A percentile compares a stretch with the other conserved stretches of the same genome.
phyloP scores from a whole-genome alignment of 2,113 vertebrate species.

The Phodopus roborovskii region DNA sequence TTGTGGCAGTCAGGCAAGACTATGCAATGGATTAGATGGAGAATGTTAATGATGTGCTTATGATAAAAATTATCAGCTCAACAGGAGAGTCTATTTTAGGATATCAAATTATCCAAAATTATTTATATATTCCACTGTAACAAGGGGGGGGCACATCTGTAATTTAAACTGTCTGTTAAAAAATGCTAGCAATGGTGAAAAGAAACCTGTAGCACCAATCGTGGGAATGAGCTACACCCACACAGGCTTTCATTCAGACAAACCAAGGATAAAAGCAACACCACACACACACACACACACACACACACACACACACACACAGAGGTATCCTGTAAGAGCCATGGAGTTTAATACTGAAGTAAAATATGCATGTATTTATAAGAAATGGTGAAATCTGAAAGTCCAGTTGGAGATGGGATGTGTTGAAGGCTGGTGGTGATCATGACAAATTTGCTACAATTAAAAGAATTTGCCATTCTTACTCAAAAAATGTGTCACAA shows the following conservation, averaged over 20 bases:
- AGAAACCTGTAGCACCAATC: not conserved
- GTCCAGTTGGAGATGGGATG: not conserved
- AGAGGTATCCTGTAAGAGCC: not conserved
- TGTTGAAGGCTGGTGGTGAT: not conserved
- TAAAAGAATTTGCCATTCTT: not conserved
- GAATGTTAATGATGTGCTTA: slow-evolving; percentile 7
- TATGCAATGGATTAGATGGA: not conserved
- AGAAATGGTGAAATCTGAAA: not conserved
- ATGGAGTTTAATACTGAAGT: not conserved
- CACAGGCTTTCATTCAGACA: not conserved
- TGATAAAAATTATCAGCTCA: not conserved
- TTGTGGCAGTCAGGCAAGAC: not conserved
- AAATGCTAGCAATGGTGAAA: not conserved
- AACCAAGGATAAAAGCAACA: not conserved
- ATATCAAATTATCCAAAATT: slow-evolving; percentile 2
- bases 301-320: not conserved
- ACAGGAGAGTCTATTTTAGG: not conserved
- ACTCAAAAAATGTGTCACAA: slow-evolving; percentile 27
- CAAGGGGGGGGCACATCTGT: not conserved
- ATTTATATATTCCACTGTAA: slow-evolving; percentile 4
- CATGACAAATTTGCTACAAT: not conserved
- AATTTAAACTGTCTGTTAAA: not conserved
- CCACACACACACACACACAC: too few species aligned
- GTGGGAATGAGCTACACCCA: not conserved
- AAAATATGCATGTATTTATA: not conserved